Conservation (phyloP, 2,888 invertebrate genomes). For the Philereme vetulata region DNA sequence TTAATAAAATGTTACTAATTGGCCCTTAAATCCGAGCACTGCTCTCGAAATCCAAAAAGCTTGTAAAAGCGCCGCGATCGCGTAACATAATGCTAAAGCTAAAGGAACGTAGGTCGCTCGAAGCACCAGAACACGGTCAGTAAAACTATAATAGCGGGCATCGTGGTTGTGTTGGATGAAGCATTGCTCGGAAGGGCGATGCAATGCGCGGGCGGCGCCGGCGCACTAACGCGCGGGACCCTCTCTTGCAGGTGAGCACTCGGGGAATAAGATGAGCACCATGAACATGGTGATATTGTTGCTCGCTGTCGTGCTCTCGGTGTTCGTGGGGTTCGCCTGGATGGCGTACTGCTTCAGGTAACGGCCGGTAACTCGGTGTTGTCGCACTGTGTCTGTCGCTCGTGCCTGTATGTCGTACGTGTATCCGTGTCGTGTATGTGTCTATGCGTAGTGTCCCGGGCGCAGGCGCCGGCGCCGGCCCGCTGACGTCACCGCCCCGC, state of each 20-base stretch:
- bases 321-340: slow-evolving; percentile 98
- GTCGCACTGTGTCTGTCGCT: slow-evolving; percentile 76
- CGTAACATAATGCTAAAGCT: slow-evolving; percentile 8
- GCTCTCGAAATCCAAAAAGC: slow-evolving; percentile 60
- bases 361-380: slow-evolving; percentile 79
- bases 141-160: slow-evolving; percentile 11
- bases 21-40: slow-evolving; percentile 75
- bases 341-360: slow-evolving; percentile 98
- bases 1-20: slow-evolving; percentile 51
- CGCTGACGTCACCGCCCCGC: slow-evolving; percentile 54
- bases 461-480: slow-evolving; percentile 53
- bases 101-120: slow-evolving; percentile 8
- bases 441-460: slow-evolving; percentile 48
- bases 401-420: slow-evolving; percentile 71
- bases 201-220: slow-evolving; percentile 71
- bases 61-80: slow-evolving; percentile 9
- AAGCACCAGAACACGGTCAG: slow-evolving; percentile 25
- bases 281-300: slow-evolving; percentile 96
- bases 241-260: slow-evolving; percentile 88
- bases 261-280: slow-evolving; percentile 93
- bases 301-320: slow-evolving; percentile 95
- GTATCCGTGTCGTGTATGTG: slow-evolving; percentile 45
- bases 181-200: slow-evolving; percentile 71
- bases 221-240: slow-evolving; percentile 81
- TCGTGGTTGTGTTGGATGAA: slow-evolving; percentile 26